Conservation (phyloP, 2,797 vertebrate genomes). For the Phoebastria nigripes region DNA sequence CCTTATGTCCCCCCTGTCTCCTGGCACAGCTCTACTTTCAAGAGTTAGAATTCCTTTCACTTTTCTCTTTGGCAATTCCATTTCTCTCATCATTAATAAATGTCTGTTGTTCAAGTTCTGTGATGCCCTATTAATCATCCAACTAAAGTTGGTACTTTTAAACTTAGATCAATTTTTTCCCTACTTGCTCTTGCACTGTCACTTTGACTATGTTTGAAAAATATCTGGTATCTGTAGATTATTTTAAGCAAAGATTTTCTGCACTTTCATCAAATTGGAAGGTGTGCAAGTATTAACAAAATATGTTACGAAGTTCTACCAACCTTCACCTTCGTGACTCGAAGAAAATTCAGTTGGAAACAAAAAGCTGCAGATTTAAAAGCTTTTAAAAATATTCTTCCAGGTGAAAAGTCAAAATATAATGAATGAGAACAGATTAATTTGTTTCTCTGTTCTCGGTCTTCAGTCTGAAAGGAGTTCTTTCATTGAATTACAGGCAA, state of each 20-base stretch:
- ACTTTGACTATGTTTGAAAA: background rate
- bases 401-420: background rate
- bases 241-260: background rate
- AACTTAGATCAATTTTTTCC: background rate
- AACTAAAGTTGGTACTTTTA: background rate
- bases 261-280: background rate
- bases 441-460: background rate
- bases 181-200: background rate
- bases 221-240: background rate
- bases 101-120: background rate
- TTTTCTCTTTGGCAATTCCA: background rate
- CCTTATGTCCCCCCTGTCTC: background rate
- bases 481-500: background rate
- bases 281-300: background rate
- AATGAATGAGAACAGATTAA: background rate
- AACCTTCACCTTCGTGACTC: background rate
- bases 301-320: background rate
- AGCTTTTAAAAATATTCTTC: background rate
- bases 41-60: constrained; percentile 31
- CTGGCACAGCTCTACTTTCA: background rate
- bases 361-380: background rate
- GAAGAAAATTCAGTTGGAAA: background rate
- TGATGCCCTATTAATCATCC: background rate
- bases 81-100: constrained; percentile 25
- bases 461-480: background rate